Percentiles rank a stretch among this genome's conserved stretches.
Conservation (phyloP, 1,140 invertebrate species). For the Drosophila jambulina region DNA sequence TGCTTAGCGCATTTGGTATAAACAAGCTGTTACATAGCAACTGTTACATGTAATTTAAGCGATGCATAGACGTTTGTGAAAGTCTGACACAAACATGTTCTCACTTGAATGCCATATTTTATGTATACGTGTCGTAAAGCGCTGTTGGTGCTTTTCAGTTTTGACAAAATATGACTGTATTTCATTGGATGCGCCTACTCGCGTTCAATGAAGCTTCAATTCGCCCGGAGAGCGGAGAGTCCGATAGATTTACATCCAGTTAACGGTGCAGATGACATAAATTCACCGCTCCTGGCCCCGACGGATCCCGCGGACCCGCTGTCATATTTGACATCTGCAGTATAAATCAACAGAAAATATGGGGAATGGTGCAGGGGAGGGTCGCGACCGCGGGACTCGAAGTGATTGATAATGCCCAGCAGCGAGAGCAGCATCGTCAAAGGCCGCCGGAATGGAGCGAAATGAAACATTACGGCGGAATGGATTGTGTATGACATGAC, state of each 20-base stretch:
- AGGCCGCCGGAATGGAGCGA: slow-evolving; percentile 59
- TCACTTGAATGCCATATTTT: slow-evolving; percentile 17
- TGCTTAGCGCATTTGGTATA: background rate
- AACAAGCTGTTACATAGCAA: slow-evolving; percentile 31
- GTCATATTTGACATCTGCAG: slow-evolving; percentile 78
- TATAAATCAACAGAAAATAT: slow-evolving; percentile 76
- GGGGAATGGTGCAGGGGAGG: slow-evolving; percentile 11
- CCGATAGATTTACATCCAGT: slow-evolving; percentile 57
- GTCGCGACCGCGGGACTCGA: slow-evolving; percentile 30
- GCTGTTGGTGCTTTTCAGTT: slow-evolving; percentile 33
- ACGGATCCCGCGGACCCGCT: slow-evolving; percentile 32
- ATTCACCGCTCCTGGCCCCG: slow-evolving; percentile 35
- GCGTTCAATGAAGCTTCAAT: slow-evolving; percentile 35
- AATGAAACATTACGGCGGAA: slow-evolving; percentile 80
- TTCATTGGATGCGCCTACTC: slow-evolving; percentile 48
- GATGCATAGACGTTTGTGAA: slow-evolving; percentile 5
- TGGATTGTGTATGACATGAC: slow-evolving; percentile 76
- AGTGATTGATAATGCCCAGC: slow-evolving; percentile 78
- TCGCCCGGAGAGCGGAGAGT: slow-evolving; percentile 19
- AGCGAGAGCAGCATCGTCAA: slow-evolving; percentile 27
- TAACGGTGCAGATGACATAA: slow-evolving; percentile 76
- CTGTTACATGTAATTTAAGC: slow-evolving; percentile 21
- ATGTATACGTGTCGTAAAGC: slow-evolving; percentile 6
- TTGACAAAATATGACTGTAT: slow-evolving; percentile 73
- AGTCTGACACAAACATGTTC: slow-evolving; percentile 12